phyloP scores from a whole-genome alignment of 2,797 vertebrate genomes.

The Falco naumanni region DNA sequence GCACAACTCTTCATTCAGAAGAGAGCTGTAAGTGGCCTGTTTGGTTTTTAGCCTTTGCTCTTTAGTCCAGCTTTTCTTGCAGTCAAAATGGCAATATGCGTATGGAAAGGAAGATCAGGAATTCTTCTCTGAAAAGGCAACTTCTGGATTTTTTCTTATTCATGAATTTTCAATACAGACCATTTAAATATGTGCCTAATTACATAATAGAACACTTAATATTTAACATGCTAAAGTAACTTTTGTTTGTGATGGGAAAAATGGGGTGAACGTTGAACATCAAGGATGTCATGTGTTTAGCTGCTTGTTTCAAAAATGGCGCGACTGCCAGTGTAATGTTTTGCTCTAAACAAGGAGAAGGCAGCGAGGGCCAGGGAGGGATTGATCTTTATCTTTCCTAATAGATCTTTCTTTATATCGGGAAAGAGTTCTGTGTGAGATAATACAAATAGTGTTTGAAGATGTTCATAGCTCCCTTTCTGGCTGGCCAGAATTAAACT shows the following conservation, averaged over 20 bases:
- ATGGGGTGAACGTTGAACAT: neutral
- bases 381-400: neutral
- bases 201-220: neutral
- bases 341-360: neutral
- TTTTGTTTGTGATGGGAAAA: neutral
- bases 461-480: neutral
- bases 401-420: neutral
- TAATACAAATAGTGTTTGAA: neutral
- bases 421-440: neutral
- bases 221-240: neutral
- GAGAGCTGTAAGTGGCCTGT: slow-evolving; percentile 83
- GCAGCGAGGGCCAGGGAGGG: neutral
- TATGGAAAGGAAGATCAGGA: neutral
- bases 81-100: neutral
- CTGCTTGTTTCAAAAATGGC: neutral
- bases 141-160: neutral
- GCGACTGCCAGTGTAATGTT: neutral
- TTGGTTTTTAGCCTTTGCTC: neutral
- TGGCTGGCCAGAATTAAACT: neutral
- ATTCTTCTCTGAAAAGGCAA: neutral
- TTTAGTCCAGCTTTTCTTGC: neutral
- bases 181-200: neutral
- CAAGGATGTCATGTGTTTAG: neutral
- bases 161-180: neutral
- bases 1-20: slow-evolving; percentile 94